Evolutionary conservation across 2,797 vertebrate genomes (phyloP), one percentile per base, ranked within the genome.

Genomic region (Decapterus maruadsi): DNA sequence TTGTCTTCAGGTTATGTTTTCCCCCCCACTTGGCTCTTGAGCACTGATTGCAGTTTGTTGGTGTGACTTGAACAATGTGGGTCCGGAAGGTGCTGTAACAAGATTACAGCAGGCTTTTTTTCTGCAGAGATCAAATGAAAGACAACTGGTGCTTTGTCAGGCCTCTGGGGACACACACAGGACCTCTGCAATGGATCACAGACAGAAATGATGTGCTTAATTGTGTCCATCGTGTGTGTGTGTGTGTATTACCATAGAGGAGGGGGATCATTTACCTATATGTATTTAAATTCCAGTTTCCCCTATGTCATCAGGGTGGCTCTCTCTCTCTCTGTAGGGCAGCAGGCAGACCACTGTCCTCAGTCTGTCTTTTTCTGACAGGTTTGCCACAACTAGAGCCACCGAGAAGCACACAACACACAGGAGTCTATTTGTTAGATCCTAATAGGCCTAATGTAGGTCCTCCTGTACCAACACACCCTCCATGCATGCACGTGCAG

Each of bases 61-160:
- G 22, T 68, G 64, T 29, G 64, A 80, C 46, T 76, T 69, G 64
- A 65, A 72, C 82, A 77, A 55, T 69, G 79, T 80, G 77, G 26
- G 56, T 31, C 77, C n/a, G 19, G 80, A 73, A 75, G 73, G 77
- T 81, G 74, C 77, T 66, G 10, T 22, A 72, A 63, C 19, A 76
- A 76, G 82, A 89, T 90, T 57, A 62, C 31, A 56, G 79, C 72
- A 60, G 82, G 74, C 74, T 79, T 85, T 26, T 26, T 26, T 87
- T 80, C 90, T 89, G 94, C 94, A 93, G 93, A 93, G 93, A 94
- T 92, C 92, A 93, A 90, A 92, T 85, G 91, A 93, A 88, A 95
- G 92, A 92, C 92, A 85, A 86, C 79, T 61, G 83, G 81, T 45
- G 62, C 75, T 74, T 72, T 75, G 82, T 79, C 74, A 62, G 84